phyloP scores from a whole-genome alignment of 2,113 vertebrate species.

The Cyanocitta stelleri region DNA sequence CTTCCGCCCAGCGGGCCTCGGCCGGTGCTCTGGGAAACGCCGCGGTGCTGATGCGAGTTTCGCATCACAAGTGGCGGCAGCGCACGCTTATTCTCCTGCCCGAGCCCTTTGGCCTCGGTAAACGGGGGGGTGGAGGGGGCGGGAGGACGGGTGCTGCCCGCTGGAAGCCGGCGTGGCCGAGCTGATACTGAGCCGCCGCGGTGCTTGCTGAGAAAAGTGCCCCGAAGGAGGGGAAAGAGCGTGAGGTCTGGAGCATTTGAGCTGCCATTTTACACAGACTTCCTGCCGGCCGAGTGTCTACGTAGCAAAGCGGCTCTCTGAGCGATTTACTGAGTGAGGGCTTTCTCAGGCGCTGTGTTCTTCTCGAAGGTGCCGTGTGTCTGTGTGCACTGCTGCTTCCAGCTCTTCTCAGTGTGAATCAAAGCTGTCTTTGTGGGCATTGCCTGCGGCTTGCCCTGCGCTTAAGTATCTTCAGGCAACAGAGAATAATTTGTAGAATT shows the following conservation, averaged over 20 bases:
- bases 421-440: neutral
- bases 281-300: neutral
- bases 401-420: accelerated
- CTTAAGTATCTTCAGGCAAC: neutral
- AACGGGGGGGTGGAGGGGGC: accelerated
- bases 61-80: accelerated
- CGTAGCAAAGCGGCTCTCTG: neutral
- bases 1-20: neutral
- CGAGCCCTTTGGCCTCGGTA: neutral
- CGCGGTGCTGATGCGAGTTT: neutral
- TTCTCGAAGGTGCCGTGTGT: neutral
- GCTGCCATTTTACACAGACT: neutral
- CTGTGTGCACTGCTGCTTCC: neutral
- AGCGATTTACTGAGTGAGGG: neutral
- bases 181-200: neutral
- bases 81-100: accelerated
- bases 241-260: neutral
- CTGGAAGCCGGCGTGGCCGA: neutral
- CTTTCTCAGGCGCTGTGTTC: accelerated
- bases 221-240: neutral
- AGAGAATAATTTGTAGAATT: neutral
- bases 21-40: accelerated
- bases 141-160: neutral
- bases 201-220: neutral
- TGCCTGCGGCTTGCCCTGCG: neutral